These are phyloP conservation scores for Phylloscopus trochilus DNA, from an alignment of 2,113 vertebrate species.

Conservation along the genomic window DNA sequence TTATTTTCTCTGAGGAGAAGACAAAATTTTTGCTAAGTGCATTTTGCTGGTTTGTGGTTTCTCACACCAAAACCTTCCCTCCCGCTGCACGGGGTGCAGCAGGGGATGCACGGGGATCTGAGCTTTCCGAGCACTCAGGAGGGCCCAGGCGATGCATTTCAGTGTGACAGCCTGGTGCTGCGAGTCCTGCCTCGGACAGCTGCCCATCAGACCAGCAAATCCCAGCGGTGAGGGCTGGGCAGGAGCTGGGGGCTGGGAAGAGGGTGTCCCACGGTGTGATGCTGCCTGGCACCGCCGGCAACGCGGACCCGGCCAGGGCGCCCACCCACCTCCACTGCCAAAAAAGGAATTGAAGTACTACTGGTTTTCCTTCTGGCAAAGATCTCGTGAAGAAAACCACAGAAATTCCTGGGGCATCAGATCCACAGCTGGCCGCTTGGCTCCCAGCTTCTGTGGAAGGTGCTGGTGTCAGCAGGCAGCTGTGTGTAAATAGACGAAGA, in stretches of 20 bases:
- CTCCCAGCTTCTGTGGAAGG: background rate
- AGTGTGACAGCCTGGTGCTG: background rate
- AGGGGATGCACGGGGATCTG: background rate
- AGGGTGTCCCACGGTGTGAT: accelerated
- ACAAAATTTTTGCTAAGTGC: background rate
- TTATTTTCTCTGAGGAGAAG: background rate
- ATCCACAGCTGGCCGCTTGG: accelerated
- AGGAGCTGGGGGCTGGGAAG: background rate
- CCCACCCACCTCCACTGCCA: background rate
- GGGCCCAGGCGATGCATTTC: accelerated
- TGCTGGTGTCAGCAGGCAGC: background rate
- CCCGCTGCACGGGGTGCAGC: background rate
- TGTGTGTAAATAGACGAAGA: background rate
- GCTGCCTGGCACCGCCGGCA: background rate
- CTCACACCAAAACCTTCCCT: background rate
- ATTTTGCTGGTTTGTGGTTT: background rate
- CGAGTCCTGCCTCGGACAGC: background rate
- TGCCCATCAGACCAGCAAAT: background rate
- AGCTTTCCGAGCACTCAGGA: background rate
- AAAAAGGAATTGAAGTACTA: background rate
- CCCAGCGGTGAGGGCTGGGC: background rate
- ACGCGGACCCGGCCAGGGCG: background rate
- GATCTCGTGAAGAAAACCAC: background rate
- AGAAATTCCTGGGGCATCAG: background rate
- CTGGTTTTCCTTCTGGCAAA: background rate